phyloP scores from a whole-genome alignment of 2,888 invertebrate species.

The Trachelus tabidus region DNA sequence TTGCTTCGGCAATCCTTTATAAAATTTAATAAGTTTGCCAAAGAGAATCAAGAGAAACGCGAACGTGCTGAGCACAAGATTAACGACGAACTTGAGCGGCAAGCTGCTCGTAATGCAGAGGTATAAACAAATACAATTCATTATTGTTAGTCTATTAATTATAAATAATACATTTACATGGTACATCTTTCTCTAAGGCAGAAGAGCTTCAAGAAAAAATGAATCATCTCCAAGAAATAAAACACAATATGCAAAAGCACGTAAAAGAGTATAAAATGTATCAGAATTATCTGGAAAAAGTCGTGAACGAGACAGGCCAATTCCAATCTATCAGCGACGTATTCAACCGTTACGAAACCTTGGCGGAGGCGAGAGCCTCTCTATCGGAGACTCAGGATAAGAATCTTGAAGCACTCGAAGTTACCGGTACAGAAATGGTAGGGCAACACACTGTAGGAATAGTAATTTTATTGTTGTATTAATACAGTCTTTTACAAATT shows the following conservation, averaged over 20 bases:
- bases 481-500: not conserved
- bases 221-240: slow-evolving; percentile 67
- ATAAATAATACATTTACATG: not conserved
- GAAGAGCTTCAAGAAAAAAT: slow-evolving; percentile 68
- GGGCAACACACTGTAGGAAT: not conserved
- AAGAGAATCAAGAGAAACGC: slow-evolving; percentile 75
- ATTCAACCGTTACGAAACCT: slow-evolving; percentile 74
- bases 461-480: not conserved
- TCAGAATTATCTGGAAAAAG: slow-evolving; percentile 71
- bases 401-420: slow-evolving; percentile 71
- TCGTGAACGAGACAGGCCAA: slow-evolving; percentile 69
- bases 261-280: slow-evolving; percentile 72
- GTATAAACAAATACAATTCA: slow-evolving; percentile 25
- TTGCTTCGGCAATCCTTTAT: slow-evolving; percentile 71
- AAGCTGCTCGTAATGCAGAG: slow-evolving; percentile 67
- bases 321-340: slow-evolving; percentile 73
- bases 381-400: slow-evolving; percentile 70
- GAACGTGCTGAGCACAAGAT: slow-evolving; percentile 73
- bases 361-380: slow-evolving; percentile 71
- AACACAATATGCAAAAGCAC: slow-evolving; percentile 70
- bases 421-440: slow-evolving; percentile 70
- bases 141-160: not conserved
- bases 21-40: slow-evolving; percentile 74
- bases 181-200: slow-evolving; percentile 50
- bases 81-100: slow-evolving; percentile 68